Conservation (phyloP, 2,797 vertebrate species). For the Ara ararauna region DNA sequence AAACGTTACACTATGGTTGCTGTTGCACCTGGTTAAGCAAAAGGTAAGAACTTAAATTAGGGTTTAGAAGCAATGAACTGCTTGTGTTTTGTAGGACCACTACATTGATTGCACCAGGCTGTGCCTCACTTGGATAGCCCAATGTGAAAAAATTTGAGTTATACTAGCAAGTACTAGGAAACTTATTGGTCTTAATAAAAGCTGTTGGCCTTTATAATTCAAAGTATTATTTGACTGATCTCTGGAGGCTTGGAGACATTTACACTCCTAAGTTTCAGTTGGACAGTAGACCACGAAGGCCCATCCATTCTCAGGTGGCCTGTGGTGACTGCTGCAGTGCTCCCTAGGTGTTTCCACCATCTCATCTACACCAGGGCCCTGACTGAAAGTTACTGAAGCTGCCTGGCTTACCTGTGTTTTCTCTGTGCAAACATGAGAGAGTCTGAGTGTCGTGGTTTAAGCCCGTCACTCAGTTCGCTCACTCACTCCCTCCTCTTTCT, state of each 20-base stretch:
- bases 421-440: background rate
- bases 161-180: background rate
- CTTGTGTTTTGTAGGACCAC: background rate
- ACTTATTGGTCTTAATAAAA: background rate
- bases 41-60: background rate
- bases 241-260: background rate
- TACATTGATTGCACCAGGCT: background rate
- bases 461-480: too few species aligned
- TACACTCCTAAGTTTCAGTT: background rate
- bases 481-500: too few species aligned
- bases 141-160: background rate
- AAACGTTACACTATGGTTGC: background rate
- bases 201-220: background rate
- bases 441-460: too few species aligned
- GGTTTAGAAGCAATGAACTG: background rate
- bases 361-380: background rate
- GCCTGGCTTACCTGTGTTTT: background rate
- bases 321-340: background rate
- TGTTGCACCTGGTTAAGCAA: background rate
- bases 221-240: background rate
- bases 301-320: background rate
- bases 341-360: fast-evolving
- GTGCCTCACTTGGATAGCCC: background rate
- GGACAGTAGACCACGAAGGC: background rate
- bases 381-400: background rate